A percentile compares a stretch with the other conserved stretches of the same genome.
These are phyloP conservation scores for Sceliomorpha sp. DNA, from an alignment of 2,888 invertebrate species.

Conservation along the genomic window DNA sequence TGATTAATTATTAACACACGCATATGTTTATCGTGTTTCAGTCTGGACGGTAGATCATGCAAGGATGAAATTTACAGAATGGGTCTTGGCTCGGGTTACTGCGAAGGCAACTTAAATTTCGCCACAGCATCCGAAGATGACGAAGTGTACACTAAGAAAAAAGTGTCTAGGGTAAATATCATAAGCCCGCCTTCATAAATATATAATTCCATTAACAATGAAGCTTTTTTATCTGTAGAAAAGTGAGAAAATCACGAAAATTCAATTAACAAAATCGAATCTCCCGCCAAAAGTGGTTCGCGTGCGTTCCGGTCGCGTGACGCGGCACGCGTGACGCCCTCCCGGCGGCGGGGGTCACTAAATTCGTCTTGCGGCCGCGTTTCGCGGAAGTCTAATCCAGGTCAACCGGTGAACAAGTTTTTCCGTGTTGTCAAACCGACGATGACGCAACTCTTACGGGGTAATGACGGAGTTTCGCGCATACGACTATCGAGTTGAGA, in stretches of 20 bases:
- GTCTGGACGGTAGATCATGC: constrained; percentile 76
- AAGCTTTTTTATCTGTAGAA: no score
- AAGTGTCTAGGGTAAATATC: constrained; percentile 78
- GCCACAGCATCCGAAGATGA: constrained; percentile 78
- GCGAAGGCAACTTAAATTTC: constrained; percentile 78
- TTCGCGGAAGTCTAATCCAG: constrained; percentile 35
- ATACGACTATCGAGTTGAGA: no score
- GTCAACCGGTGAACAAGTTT: constrained; percentile 62
- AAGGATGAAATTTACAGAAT: constrained; percentile 78
- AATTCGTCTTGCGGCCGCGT: constrained; percentile 2
- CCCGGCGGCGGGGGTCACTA: constrained; percentile 4
- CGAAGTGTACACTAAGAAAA: constrained; percentile 78
- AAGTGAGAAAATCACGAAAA: no score
- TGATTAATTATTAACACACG: background rate
- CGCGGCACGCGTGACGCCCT: no score
- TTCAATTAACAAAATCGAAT: no score
- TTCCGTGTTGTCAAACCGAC: constrained; percentile 68
- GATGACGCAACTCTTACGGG: constrained; percentile 58
- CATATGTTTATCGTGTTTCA: constrained; percentile 64
- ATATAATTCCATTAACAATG: no score
- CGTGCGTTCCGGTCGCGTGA: no score
- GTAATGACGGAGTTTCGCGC: background rate
- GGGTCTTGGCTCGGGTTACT: constrained; percentile 74
- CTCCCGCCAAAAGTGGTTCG: no score
- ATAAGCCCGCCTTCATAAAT: no score